Conservation (phyloP, 2,797 vertebrate species). For the Chrosomus eos region DNA sequence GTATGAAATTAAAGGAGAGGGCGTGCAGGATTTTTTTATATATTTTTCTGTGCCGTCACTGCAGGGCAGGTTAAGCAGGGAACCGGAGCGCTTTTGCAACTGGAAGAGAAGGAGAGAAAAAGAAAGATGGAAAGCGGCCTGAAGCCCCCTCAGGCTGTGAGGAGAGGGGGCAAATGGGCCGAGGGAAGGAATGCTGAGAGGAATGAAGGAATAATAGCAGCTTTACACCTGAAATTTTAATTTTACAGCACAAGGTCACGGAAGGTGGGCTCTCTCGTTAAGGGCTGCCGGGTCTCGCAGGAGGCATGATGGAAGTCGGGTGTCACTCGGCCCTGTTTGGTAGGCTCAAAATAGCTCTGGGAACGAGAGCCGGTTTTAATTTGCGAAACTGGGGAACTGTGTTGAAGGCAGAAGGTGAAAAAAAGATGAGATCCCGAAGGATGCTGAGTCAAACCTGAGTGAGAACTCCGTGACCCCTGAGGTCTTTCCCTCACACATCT, state of each 20-base stretch:
- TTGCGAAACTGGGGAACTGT: constrained; percentile 60
- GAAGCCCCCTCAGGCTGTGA: constrained; percentile 37
- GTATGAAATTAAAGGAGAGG: constrained; percentile 62
- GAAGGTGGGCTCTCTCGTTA: constrained; percentile 62
- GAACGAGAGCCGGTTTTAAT: constrained; percentile 64
- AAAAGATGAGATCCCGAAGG: constrained; percentile 59
- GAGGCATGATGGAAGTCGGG: constrained; percentile 68
- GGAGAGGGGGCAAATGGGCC: constrained; percentile 19
- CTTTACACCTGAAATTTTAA: constrained; percentile 69
- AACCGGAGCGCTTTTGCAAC: background rate
- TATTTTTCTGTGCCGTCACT: constrained; percentile 54
- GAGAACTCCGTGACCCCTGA: constrained; percentile 48
- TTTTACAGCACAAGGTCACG: constrained; percentile 60
- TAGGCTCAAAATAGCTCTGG: constrained; percentile 66
- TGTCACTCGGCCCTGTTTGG: constrained; percentile 67
- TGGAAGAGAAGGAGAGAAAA: constrained; percentile 37
- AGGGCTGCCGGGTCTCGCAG: constrained; percentile 56
- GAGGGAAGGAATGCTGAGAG: constrained; percentile 37
- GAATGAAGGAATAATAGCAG: constrained; percentile 53
- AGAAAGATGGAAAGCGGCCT: constrained; percentile 2
- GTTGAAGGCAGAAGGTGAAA: constrained; percentile 43
- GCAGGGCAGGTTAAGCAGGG: constrained; percentile 52
- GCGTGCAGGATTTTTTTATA: constrained; percentile 49
- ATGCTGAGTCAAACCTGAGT: constrained; percentile 58
- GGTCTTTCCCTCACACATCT: constrained; percentile 17